Percentiles rank a stretch among this genome's conserved stretches.
Conservation (phyloP, 2,797 vertebrate genomes). For the Spea hammondii region DNA sequence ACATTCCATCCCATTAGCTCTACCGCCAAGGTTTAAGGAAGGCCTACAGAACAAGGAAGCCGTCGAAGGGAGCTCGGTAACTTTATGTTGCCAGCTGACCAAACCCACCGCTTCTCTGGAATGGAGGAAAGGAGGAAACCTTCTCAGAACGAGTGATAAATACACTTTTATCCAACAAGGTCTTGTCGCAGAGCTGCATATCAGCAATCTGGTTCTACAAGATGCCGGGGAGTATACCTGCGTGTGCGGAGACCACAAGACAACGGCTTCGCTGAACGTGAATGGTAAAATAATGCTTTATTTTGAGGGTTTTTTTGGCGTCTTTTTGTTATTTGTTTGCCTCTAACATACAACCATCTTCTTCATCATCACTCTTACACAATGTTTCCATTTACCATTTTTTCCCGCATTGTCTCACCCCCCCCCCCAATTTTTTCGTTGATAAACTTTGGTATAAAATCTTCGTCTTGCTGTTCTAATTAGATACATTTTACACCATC, state of each 20-base stretch:
- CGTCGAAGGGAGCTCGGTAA: conserved; percentile 54
- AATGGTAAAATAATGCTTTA: conserved; percentile 25
- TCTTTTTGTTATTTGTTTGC: background rate
- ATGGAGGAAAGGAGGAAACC: conserved; percentile 68
- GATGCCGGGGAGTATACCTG: conserved; percentile 85
- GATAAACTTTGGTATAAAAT: too few species aligned
- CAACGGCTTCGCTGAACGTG: conserved; percentile 20
- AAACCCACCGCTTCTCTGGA: conserved; percentile 57
- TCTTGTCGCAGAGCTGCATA: conserved; percentile 58
- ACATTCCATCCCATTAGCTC: conserved; percentile 60
- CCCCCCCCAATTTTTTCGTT: too few species aligned
- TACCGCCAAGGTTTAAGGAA: conserved; percentile 69
- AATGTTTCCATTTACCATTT: background rate
- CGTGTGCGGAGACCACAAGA: conserved; percentile 68
- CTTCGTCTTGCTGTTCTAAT: too few species aligned
- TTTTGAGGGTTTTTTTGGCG: background rate
- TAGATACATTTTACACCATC: too few species aligned
- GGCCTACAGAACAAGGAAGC: conserved; percentile 60
- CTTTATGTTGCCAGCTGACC: conserved; percentile 59
- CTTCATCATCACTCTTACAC: background rate
- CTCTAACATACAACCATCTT: background rate
- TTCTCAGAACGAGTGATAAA: conserved; percentile 62
- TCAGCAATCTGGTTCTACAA: conserved; percentile 60
- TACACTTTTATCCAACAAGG: conserved; percentile 64
- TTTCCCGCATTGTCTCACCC: background rate